Base-by-base conservation (phyloP, 2,797 vertebrate species). In the Staurois parvus region DNA sequence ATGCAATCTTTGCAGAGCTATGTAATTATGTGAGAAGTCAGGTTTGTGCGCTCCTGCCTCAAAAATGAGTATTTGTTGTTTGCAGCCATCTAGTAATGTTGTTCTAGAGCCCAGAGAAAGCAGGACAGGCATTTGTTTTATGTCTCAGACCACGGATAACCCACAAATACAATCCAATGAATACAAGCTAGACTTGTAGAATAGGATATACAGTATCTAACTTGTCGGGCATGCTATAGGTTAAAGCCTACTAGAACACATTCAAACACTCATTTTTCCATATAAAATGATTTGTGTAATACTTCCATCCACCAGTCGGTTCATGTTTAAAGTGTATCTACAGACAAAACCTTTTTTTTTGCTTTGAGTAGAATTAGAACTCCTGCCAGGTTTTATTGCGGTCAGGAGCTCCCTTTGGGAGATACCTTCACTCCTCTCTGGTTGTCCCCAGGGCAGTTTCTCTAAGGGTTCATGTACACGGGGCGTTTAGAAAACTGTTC, bases 11-110 rank as follows among this genome's bases (percentile, higher is more conserved):
- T 62, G 48, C n/a, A 59, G 45, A n/a, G 72, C 30, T 59, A 81
- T 81, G 68, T 72, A 72, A 72, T 81, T 81, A 72, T 59, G 34
- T 26, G 11, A 34, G 12, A 40, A 72, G 79, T 29, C 48, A 72
- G 56, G 48, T 59, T 68, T 40, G 8, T 29, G 29, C 62, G n/a
- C 52, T 72, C 52, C 52, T 81, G 48, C 48, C 30, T 40, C 68
- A 40, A 48, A 81, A 81, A 81, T 72, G 11, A 8, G 59, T 28
- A 73, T 66, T 81, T 72, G 69, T 62, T 29, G 7, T 32, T 62
- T 72, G 30, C 69, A 72, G 48, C 48, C 70, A 24, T 29, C 67
- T 66, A 28, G 26, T 28, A 29, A 28, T 66, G 64, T 5, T 28
- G n/a, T 10, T 59, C 21, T 59, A 8, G 21, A 56, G 15, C 32